These are phyloP conservation scores for Tuberolachnus salignus DNA, from an alignment of 2,888 invertebrate species.

Conservation along the genomic window DNA sequence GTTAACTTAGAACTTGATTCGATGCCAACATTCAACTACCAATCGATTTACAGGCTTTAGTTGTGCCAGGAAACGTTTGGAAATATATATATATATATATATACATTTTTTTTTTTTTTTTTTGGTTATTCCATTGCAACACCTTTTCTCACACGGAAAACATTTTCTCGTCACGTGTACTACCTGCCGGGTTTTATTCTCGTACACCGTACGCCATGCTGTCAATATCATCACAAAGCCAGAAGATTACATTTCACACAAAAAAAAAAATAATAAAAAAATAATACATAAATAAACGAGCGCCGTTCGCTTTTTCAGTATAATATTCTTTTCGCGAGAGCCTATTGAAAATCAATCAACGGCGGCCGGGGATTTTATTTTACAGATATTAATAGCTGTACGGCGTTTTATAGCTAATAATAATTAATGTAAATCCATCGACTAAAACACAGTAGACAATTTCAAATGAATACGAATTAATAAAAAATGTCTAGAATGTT, in stretches of 20 bases:
- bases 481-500: no score
- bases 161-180: conserved; percentile 3
- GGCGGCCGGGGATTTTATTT: no score
- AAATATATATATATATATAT: not conserved
- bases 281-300: not conserved
- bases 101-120: not conserved
- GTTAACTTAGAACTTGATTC: conserved; percentile 16
- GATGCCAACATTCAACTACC: conserved; percentile 30
- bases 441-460: no score
- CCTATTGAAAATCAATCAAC: not conserved
- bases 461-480: no score
- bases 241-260: not conserved
- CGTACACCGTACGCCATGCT: not conserved
- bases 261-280: not conserved
- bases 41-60: conserved; percentile 23
- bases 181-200: conserved; percentile 22
- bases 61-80: conserved; percentile 23
- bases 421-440: no score
- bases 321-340: not conserved
- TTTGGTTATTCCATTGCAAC: conserved; percentile 2
- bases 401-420: no score
- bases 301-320: not conserved
- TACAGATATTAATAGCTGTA: no score
- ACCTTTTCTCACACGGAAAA: conserved; percentile 13
- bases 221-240: conserved; percentile 4